A percentile compares a stretch with the other conserved stretches of the same genome.
phyloP scores from a whole-genome alignment of 2,888 invertebrate species.

The Mystacides longicornis region DNA sequence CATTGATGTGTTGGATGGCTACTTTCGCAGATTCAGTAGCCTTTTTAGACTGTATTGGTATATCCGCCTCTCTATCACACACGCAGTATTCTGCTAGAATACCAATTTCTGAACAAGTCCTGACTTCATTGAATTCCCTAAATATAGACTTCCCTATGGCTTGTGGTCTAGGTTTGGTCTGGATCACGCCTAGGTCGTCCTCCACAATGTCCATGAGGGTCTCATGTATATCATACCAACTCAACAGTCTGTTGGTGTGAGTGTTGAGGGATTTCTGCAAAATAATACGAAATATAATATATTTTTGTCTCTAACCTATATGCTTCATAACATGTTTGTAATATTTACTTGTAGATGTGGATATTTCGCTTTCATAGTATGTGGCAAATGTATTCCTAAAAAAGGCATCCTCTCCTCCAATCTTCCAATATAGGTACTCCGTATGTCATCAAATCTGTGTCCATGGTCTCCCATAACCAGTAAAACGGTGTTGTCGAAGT shows the following conservation, averaged over 20 bases:
- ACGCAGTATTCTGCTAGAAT: conserved; percentile 25
- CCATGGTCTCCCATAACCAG: conserved; percentile 31
- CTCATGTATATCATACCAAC: conserved; percentile 25
- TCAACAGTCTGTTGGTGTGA: conserved; percentile 21
- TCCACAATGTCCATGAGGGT: conserved; percentile 21
- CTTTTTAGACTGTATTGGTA: conserved; percentile 17
- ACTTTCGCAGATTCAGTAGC: conserved; percentile 17
- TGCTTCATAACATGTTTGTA: background rate
- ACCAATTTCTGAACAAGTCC: conserved; percentile 24
- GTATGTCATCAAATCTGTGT: conserved; percentile 29
- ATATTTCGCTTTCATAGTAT: conserved; percentile 14
- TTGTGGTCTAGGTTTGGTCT: conserved; percentile 12
- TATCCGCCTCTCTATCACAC: conserved; percentile 24
- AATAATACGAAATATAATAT: too few relatives aligned
- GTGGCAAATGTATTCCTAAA: conserved; percentile 28
- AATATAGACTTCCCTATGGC: conserved; percentile 24
- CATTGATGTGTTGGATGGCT: conserved; percentile 20
- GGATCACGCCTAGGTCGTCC: conserved; percentile 19
- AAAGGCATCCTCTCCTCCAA: conserved; percentile 31
- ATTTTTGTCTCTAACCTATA: too few relatives aligned
- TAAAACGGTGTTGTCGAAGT: conserved; percentile 29
- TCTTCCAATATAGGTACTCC: conserved; percentile 29
- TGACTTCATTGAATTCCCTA: conserved; percentile 20
- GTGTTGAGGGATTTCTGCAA: conserved; percentile 14
- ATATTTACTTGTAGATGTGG: conserved; percentile 23